Evolutionary conservation across 2,888 invertebrate species (phyloP).

Genomic region (Formica aserva): DNA sequence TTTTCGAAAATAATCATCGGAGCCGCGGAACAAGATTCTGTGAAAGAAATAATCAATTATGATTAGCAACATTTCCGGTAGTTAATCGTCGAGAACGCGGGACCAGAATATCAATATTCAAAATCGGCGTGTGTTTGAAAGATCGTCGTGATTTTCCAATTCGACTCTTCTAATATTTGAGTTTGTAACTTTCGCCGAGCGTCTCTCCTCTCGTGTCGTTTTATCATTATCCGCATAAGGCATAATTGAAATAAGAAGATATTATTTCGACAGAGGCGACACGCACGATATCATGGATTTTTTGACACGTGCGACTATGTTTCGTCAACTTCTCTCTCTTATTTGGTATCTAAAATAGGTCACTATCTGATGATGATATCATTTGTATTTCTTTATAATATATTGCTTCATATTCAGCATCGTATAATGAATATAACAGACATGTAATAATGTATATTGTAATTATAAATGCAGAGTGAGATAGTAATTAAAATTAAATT

Average conservation of each 20-base stretch:
- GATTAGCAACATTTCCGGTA: background rate
- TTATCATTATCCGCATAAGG: conserved; percentile 26
- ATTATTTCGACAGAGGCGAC: conserved; percentile 24
- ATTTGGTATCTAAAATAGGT: background rate
- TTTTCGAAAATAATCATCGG: background rate
- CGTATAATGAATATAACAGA: background rate
- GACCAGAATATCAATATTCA: conserved; percentile 44
- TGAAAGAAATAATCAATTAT: background rate
- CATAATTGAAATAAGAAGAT: conserved; percentile 51
- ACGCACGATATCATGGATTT: conserved; percentile 33
- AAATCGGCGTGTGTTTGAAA: conserved; percentile 6
- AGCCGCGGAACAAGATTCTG: background rate
- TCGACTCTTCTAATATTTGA: conserved; percentile 52
- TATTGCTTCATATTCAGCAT: background rate
- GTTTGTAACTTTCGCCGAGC: conserved; percentile 15
- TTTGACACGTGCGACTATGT: background rate
- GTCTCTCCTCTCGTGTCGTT: conserved; percentile 4
- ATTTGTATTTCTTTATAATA: background rate
- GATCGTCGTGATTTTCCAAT: conserved; percentile 30
- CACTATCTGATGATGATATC: conserved; percentile 6
- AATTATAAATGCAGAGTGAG: conserved; percentile 2
- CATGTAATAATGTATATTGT: conserved; percentile 13
- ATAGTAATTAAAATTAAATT: conserved; percentile 23
- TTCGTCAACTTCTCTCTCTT: background rate
- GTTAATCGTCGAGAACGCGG: conserved; percentile 1